Evolutionary conservation across 2,888 invertebrate genomes (phyloP).

Genomic region (Chymomyza procnemis): DNA sequence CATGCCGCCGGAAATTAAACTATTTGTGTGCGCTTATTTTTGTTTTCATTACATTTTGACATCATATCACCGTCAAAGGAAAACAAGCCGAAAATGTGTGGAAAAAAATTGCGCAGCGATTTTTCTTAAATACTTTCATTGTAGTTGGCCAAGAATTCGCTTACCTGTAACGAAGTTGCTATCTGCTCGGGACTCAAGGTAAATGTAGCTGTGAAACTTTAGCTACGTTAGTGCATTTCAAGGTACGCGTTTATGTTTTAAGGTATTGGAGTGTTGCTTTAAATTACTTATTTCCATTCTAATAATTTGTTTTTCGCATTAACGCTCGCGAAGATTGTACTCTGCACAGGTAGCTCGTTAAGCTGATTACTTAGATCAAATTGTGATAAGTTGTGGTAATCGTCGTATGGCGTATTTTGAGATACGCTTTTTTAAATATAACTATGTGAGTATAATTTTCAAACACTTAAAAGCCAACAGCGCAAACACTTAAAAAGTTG

Average conservation of each 20-base stretch:
- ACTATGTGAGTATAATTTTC: conserved; percentile 29
- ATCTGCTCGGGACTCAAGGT: background rate
- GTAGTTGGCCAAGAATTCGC: background rate
- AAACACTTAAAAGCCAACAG: conserved; percentile 29
- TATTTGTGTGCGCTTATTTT: conserved; percentile 49
- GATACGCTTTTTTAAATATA: conserved; percentile 23
- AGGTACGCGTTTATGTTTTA: conserved; percentile 1
- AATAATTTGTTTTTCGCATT: conserved; percentile 1
- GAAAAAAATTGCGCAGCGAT: background rate
- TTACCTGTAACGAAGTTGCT: background rate
- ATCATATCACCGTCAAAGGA: background rate
- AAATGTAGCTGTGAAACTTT: background rate
- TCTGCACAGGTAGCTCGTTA: background rate
- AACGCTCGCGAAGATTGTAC: background rate
- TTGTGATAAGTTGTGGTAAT: background rate
- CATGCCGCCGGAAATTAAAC: conserved; percentile 70
- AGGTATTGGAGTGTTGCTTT: conserved; percentile 1
- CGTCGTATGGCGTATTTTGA: conserved; percentile 8
- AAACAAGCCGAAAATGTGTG: background rate
- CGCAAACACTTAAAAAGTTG: conserved; percentile 41
- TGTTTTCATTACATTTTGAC: conserved; percentile 13
- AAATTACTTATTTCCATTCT: background rate
- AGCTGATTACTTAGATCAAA: background rate
- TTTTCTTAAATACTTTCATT: background rate
- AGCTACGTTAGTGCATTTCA: conserved; percentile 1